Base-by-base conservation (phyloP, 1,140 invertebrate species). In the Neodiprion pinetum region DNA sequence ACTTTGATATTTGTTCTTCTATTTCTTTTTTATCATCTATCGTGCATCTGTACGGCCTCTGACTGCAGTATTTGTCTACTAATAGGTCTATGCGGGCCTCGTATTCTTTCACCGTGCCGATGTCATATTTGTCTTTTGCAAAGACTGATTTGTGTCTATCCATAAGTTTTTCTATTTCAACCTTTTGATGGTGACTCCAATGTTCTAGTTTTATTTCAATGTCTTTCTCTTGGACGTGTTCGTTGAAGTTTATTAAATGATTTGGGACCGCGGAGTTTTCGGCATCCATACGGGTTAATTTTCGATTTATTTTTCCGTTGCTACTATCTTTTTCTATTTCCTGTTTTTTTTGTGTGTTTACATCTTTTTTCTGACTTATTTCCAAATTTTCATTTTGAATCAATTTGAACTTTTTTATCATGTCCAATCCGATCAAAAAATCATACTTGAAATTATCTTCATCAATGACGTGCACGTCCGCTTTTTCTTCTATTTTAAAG, bases 101-200 rank as follows among this genome's bases (percentile, higher is more conserved):
- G 79, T 83, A 81, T 8, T 76, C 76, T 61, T 69, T 75, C 7
- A 79, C 74, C 11, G 76, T 83, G 67, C 80, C 84, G 72, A 80
- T 74, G 76, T 82, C 77, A 79, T 74, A 87, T 80, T 86, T 86
- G 66, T 86, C 75, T 77, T 85, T 85, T 73, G 84, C 84, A 82
- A 85, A 85, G 9, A 80, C 73, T 75, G 73, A 28, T 78, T 80
- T 82, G 75, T 83, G 78, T 61, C 78, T 78, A 7, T 75, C 47
- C 72, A 82, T 77, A 9, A 84, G 65, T 72, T 70, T 74, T 73
- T 79, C 17, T 78, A 84, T 83, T 76, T 78, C 73, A 48, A 23
- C 61, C 72, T 79, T 74, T 76, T 84, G 76, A 71, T 82, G 12
- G 65, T 4, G n/a, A 70, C 78, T 74, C 79, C 80, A 72, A 75